Conservation (phyloP, 2,113 vertebrate genomes). For the Hyperopisus bebe region DNA sequence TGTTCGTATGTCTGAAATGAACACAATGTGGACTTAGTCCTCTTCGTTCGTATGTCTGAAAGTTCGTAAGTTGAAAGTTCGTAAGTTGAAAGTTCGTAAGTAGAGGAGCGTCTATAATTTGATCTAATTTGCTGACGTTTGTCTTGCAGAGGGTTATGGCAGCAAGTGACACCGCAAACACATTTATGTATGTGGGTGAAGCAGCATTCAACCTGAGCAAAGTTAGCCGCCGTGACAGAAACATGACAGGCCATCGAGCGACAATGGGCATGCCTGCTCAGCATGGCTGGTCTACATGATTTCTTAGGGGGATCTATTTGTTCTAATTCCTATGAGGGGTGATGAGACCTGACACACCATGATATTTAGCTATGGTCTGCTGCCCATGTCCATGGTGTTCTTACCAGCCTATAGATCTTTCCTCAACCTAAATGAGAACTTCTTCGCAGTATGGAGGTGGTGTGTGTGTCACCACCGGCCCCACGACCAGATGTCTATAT, state of each 20-base stretch:
- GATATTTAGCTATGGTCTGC: constrained; percentile 12
- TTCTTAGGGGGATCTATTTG: constrained; percentile 1
- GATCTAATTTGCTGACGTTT: not conserved
- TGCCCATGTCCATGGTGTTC: not conserved
- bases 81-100: too few species aligned
- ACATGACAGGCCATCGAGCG: not conserved
- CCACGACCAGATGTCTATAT: not conserved
- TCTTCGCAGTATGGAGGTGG: not conserved
- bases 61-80: too few species aligned
- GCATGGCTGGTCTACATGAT: not conserved
- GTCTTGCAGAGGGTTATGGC: not conserved
- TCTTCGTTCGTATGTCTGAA: too few species aligned
- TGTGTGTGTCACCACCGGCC: not conserved
- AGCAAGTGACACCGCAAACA: not conserved
- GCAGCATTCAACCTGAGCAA: not conserved
- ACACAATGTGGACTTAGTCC: too few species aligned
- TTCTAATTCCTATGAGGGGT: constrained; percentile 6
- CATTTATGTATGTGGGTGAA: not conserved
- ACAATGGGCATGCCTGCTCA: not conserved
- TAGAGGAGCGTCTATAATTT: not conserved
- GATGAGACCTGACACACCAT: constrained; percentile 14
- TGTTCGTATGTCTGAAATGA: not conserved
- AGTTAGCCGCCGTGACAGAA: not conserved
- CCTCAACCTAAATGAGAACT: not conserved
- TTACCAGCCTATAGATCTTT: not conserved